phyloP scores from a whole-genome alignment of 2,888 invertebrate genomes.

The Lagria hirta region DNA sequence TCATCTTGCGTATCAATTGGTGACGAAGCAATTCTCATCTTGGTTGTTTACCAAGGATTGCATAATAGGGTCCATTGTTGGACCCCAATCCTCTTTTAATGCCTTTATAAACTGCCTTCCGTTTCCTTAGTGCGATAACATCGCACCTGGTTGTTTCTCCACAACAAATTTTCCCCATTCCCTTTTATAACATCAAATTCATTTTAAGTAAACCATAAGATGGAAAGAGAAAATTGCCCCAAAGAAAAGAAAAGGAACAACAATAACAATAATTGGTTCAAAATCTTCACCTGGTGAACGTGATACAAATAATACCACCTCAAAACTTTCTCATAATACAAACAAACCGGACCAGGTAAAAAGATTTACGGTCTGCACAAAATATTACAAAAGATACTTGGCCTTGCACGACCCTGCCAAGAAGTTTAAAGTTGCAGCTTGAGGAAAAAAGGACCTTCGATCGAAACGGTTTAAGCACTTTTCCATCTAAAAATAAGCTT shows the following conservation, averaged over 20 bases:
- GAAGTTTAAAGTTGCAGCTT: constrained; percentile 29
- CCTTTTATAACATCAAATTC: constrained; percentile 16
- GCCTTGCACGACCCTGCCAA: constrained; percentile 28
- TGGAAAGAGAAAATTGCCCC: constrained; percentile 6
- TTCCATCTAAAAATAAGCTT: too few relatives aligned
- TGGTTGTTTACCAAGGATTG: constrained; percentile 24
- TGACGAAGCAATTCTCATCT: constrained; percentile 13
- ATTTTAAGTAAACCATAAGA: constrained; percentile 10
- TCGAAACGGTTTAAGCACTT: too few relatives aligned
- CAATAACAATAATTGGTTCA: constrained; percentile 3
- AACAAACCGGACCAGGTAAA: constrained; percentile 23
- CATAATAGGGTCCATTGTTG: constrained; percentile 24
- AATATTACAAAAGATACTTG: constrained; percentile 21
- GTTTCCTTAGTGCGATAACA: constrained; percentile 25
- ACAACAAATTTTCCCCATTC: constrained; percentile 20
- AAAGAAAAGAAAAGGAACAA: constrained; percentile 5
- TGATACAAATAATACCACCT: constrained; percentile 11
- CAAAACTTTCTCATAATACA: constrained; percentile 22
- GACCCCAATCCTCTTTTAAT: constrained; percentile 21
- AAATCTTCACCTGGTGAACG: constrained; percentile 12
- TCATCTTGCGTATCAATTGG: constrained; percentile 7
- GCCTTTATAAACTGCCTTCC: constrained; percentile 26
- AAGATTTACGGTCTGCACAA: constrained; percentile 16
- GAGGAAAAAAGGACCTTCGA: too few relatives aligned
- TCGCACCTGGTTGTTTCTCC: constrained; percentile 24